Conservation (phyloP, 2,797 vertebrate species). For the Cyclura pinguis region DNA sequence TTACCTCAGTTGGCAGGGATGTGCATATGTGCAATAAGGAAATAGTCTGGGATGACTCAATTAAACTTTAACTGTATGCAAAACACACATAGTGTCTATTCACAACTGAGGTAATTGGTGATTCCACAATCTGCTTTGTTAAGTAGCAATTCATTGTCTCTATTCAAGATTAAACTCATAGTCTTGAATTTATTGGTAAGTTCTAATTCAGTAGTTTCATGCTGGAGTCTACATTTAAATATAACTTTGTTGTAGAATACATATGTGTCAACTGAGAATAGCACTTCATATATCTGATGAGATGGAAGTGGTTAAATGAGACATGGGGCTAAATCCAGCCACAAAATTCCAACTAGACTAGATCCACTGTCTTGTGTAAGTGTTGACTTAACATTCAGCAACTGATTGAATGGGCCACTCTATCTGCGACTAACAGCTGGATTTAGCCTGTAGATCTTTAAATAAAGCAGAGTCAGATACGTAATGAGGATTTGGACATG, state of each 20-base stretch:
- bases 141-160: not conserved
- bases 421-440: too few species aligned
- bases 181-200: not conserved
- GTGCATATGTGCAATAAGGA: not conserved
- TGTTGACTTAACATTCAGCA: too few species aligned
- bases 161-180: not conserved
- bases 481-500: not conserved
- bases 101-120: not conserved
- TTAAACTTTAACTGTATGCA: not conserved
- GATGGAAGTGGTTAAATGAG: not conserved
- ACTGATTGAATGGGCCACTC: too few species aligned
- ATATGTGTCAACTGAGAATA: not conserved
- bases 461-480: not conserved
- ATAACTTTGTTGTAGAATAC: not conserved
- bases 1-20: not conserved
- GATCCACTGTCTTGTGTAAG: too few species aligned
- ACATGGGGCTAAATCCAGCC: too few species aligned
- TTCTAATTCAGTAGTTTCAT: not conserved
- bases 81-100: not conserved
- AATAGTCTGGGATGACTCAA: not conserved
- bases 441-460: not conserved
- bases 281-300: not conserved
- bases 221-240: not conserved
- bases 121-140: not conserved
- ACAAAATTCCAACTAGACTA: too few species aligned